Evolutionary conservation across 1,140 invertebrate species (phyloP), one percentile per base, ranked within the genome.

Genomic region (Drosophila repletoides): DNA sequence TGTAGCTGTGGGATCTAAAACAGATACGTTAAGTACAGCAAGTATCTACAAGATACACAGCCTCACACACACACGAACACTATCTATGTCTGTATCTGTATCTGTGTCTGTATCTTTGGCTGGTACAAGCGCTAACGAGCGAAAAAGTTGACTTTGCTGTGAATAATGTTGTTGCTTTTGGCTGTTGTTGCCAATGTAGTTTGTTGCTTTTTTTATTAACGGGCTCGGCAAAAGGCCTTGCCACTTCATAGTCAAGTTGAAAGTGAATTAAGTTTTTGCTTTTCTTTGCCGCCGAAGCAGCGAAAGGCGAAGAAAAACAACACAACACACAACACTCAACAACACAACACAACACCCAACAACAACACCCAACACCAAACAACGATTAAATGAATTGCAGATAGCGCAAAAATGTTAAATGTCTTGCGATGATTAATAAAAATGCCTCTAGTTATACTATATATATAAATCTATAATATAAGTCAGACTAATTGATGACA

Each of bases 251-350:
- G 56, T 69, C 64, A 63, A 77, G 75, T 71, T 79, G 76, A 79
- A 79, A 79, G 75, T 79, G 76, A 79, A 79, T 79, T 79, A 70
- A 79, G 61, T 74, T 79, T 79, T 73, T 61, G 51, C 43, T 73
- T 79, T 73, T 79, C 55, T 72, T 70, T 64, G 41, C 12, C 36
- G 48, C 52, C 59, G 70, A 71, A 70, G 34, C 51, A 61, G 72
- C 31, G 43, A 70, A 66, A 71, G 48, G 48, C 48, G n/a, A n/a
- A n/a, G n/a, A n/a, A 43, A 59, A 60, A 65, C 22, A 43, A 46
- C 59, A 10, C 17, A 29, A 12, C 10, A 29, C 26, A n/a, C 41
- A 17, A 36, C 46, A 40, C 26, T 43, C 34, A 38, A 5, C 19
- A 28, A 49, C 43, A 45, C 40, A 41, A 21, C 6, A 22, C n/a